Conservation (phyloP, 2,797 vertebrate species). For the Malurus splendens region DNA sequence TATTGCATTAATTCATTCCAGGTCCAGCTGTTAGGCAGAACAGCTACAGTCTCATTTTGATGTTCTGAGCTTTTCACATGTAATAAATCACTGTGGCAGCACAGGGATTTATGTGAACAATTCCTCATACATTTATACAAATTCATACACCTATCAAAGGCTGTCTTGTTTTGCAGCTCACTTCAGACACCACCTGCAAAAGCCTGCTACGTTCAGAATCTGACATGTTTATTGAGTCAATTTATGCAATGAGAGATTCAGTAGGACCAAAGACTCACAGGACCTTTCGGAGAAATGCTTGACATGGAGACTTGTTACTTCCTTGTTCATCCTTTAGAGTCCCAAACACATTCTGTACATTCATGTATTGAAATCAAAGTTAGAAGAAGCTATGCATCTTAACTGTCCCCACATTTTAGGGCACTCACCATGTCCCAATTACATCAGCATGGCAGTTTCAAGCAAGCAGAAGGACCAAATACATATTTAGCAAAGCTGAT, state of each 20-base stretch:
- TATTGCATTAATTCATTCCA: conserved; percentile 12
- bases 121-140: conserved; percentile 7
- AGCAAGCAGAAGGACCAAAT: background rate
- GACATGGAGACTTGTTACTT: background rate
- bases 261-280: background rate
- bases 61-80: background rate
- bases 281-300: background rate
- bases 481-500: background rate
- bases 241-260: background rate
- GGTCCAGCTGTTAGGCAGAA: conserved; percentile 11
- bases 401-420: background rate
- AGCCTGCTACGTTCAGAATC: background rate
- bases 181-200: conserved; percentile 8
- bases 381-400: background rate
- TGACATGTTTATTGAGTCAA: background rate
- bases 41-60: conserved; percentile 8
- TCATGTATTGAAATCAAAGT: background rate
- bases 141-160: conserved; percentile 20
- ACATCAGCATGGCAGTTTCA: background rate
- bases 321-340: background rate
- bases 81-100: conserved; percentile 29
- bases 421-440: background rate
- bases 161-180: conserved; percentile 5
- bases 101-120: conserved; percentile 14
- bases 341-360: background rate